Percentiles rank a stretch among this genome's conserved stretches.
Evolutionary conservation across 30 jellyfish, hydroid and myxozoan genomes (phyloP).

Genomic region (Cassiopea andromeda): DNA sequence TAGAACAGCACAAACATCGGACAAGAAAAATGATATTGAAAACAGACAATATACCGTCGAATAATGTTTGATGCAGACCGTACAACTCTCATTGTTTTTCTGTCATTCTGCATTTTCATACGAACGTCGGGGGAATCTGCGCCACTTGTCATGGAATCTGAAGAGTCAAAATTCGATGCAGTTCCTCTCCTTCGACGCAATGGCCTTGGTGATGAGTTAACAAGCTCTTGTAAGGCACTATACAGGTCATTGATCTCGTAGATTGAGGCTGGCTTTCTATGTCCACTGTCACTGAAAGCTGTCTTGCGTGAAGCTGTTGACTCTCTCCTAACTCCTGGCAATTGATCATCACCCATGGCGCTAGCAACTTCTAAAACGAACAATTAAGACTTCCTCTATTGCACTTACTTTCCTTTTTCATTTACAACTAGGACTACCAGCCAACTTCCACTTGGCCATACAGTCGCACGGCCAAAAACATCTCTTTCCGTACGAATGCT

Average conservation of each 20-base stretch:
- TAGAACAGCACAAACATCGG: too few species aligned
- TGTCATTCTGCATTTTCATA: neutral
- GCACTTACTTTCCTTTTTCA: too few species aligned
- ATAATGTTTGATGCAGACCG: constrained; percentile 47
- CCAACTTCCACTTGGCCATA: too few species aligned
- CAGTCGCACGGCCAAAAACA: too few species aligned
- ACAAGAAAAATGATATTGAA: neutral
- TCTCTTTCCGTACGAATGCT: too few species aligned
- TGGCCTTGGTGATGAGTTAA: constrained; percentile 55
- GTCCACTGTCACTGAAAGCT: constrained; percentile 41
- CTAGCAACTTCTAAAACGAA: too few species aligned
- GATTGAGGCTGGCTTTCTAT: constrained; percentile 77
- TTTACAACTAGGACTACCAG: too few species aligned
- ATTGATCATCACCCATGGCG: constrained; percentile 2
- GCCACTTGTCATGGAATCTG: constrained; percentile 69
- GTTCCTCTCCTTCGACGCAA: constrained; percentile 37
- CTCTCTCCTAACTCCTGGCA: constrained; percentile 31
- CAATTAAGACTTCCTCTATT: too few species aligned
- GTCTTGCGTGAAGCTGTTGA: constrained; percentile 27
- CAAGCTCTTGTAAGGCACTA: constrained; percentile 91
- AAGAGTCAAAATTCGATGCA: constrained; percentile 41
- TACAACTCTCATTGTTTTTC: constrained; percentile 10
- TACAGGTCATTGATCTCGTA: constrained; percentile 88
- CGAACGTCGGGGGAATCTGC: constrained; percentile 68
- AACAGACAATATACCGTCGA: constrained; percentile 1